Evolutionary conservation across 2,888 invertebrate genomes (phyloP).

Genomic region (Creontiades dilutus): DNA sequence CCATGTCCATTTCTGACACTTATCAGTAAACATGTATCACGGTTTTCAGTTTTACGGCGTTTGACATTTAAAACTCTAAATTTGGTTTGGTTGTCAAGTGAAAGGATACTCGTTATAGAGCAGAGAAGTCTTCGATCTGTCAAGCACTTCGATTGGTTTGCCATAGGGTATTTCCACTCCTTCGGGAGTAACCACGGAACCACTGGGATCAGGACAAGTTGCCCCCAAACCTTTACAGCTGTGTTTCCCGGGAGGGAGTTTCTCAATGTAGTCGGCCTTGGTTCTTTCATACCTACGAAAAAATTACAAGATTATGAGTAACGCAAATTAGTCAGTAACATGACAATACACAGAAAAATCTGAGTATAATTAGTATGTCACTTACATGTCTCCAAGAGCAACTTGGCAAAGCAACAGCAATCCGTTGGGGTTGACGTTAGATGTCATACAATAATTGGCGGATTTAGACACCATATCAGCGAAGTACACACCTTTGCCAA

Average conservation of each 20-base stretch:
- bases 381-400: conserved; percentile 94
- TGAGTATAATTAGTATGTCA: not conserved
- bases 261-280: conserved; percentile 86
- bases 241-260: conserved; percentile 90
- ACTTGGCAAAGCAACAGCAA: conserved; percentile 95
- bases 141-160: conserved; percentile 80
- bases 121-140: conserved; percentile 79
- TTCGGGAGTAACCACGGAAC: conserved; percentile 81
- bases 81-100: conserved; percentile 40
- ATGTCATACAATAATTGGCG: conserved; percentile 96
- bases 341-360: not conserved
- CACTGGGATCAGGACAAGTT: conserved; percentile 89
- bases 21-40: too few species aligned
- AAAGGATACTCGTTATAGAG: conserved; percentile 97
- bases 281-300: conserved; percentile 86
- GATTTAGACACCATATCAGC: conserved; percentile 99
- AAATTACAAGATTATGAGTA: not conserved
- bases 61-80: too few species aligned
- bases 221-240: conserved; percentile 93
- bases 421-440: conserved; percentile 85
- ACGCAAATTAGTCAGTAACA: not conserved
- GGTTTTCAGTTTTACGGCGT: too few species aligned
- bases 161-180: conserved; percentile 91
- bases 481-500: conserved; percentile 98
- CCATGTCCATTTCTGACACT: too few species aligned